phyloP scores from a whole-genome alignment of 2,113 vertebrate genomes.

The Tetrao urogallus region DNA sequence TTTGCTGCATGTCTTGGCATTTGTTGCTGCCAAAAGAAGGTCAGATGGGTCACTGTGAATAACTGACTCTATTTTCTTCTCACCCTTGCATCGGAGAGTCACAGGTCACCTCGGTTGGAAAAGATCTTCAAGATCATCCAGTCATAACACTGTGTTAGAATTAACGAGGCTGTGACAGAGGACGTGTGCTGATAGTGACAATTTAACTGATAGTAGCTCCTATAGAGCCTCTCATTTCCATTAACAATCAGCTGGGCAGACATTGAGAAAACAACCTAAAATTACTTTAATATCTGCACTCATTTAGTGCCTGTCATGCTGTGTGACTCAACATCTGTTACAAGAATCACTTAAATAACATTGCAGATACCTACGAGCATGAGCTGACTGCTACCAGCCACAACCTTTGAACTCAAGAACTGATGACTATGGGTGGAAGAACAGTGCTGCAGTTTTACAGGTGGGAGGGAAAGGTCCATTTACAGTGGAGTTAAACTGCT shows the following conservation, averaged over 20 bases:
- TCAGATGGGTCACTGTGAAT: not conserved
- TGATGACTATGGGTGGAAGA: not conserved
- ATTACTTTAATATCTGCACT: not conserved
- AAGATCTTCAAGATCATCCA: not conserved
- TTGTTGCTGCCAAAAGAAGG: not conserved
- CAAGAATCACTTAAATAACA: not conserved
- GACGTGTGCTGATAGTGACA: not conserved
- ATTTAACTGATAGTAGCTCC: not conserved
- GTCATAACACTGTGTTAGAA: not conserved
- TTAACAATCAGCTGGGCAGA: not conserved
- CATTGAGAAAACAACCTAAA: not conserved
- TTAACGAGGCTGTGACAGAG: not conserved
- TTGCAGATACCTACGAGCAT: not conserved
- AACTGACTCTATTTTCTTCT: not conserved
- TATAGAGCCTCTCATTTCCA: not conserved
- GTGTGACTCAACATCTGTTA: not conserved
- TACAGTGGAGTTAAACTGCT: not conserved
- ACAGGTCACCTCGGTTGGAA: not conserved
- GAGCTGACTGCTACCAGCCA: not conserved
- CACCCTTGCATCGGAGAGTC: not conserved
- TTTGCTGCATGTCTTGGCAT: not conserved
- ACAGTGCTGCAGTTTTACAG: not conserved
- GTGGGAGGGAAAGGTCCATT: not conserved
- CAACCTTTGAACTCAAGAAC: not conserved
- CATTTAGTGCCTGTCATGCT: not conserved